Base-by-base conservation (phyloP, 1,140 invertebrate species). In the Temnothorax curvispinosus region DNA sequence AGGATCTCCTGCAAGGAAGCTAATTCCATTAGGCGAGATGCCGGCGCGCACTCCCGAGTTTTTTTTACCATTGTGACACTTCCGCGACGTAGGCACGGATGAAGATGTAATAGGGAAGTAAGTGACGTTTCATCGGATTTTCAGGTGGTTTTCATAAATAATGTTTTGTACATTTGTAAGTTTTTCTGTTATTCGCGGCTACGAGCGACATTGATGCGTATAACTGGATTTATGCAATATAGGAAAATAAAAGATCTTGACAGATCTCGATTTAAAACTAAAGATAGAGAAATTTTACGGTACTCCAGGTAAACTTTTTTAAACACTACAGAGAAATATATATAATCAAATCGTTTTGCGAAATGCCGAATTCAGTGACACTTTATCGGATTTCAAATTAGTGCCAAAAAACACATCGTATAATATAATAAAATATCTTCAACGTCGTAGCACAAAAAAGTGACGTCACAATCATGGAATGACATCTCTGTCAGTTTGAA, bases 21-120 rank as follows among this genome's bases (percentile, higher is more conserved):
- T 90, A 85, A 88, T 91, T 67, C 62, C n/a, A 90, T 90, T 90
- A 90, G 41, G 3, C 44, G 52, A 71, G 52, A 84, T 58, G 41
- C 41, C 54, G 77, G 77, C 65, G 64, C 44, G 32, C n/a, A n/a
- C 62, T 54, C 62, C 41, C 18, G 32, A n/a, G 8, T 69, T 69
- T 56, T 69, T 71, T 69, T 41, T 50, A 38, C 18, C 41, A 35
- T 1, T 27, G 47, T 35, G 62, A 67, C 77, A 67, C 27, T 47
- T 56, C 1, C 80, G 50, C 50, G 62, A 38, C 62, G 15, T 52
- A 64, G 9, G 9, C 64, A 18, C 0, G 35, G 18, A 58, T 3
- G 41, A 72, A 72, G 52, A 58, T 84, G 54, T 62, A 50, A 84
- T 44, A 56, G 27, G 11, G 15, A 72, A 60, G 52, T 74, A 84